Conservation (phyloP, 1,140 invertebrate species). For the Lineus longissimus region DNA sequence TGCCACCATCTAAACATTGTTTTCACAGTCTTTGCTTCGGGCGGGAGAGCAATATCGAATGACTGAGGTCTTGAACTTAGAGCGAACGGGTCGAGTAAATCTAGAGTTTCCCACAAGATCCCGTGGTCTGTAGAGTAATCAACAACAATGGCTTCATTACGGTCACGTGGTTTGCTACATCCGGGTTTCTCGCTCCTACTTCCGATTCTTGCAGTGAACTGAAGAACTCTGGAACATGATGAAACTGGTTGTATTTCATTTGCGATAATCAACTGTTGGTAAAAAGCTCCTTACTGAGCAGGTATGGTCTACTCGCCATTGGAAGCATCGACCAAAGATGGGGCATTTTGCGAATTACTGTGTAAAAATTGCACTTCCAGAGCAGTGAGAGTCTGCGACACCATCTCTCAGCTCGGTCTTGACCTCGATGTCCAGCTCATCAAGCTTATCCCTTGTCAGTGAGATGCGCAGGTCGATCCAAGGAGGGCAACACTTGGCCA, state of each 20-base stretch:
- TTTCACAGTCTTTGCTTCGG: slow-evolving; percentile 42
- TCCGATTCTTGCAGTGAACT: slow-evolving; percentile 46
- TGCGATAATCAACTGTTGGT: too few relatives aligned
- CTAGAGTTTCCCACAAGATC: slow-evolving; percentile 47
- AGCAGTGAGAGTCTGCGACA: too few relatives aligned
- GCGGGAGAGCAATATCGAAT: slow-evolving; percentile 44
- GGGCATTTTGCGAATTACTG: background rate
- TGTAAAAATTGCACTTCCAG: too few relatives aligned
- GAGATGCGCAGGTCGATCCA: too few relatives aligned
- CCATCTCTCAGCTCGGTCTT: too few relatives aligned
- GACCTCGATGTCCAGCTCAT: too few relatives aligned
- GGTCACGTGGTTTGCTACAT: slow-evolving; percentile 31
- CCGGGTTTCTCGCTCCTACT: slow-evolving; percentile 17
- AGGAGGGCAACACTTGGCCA: too few relatives aligned
- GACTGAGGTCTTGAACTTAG: slow-evolving; percentile 37
- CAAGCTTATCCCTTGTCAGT: too few relatives aligned
- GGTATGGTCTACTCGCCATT: too few relatives aligned
- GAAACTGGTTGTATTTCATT: too few relatives aligned
- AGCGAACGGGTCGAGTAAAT: slow-evolving; percentile 43
- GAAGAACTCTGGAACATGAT: slow-evolving; percentile 38
- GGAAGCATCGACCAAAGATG: background rate
- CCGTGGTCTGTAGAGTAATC: slow-evolving; percentile 52
- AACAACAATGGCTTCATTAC: slow-evolving; percentile 45
- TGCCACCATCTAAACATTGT: slow-evolving; percentile 56
- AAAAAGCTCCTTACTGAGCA: too few relatives aligned